A percentile compares a stretch with the other conserved stretches of the same genome.
phyloP scores from a whole-genome alignment of 2,888 invertebrate species.

The Drosophila acutilabella region DNA sequence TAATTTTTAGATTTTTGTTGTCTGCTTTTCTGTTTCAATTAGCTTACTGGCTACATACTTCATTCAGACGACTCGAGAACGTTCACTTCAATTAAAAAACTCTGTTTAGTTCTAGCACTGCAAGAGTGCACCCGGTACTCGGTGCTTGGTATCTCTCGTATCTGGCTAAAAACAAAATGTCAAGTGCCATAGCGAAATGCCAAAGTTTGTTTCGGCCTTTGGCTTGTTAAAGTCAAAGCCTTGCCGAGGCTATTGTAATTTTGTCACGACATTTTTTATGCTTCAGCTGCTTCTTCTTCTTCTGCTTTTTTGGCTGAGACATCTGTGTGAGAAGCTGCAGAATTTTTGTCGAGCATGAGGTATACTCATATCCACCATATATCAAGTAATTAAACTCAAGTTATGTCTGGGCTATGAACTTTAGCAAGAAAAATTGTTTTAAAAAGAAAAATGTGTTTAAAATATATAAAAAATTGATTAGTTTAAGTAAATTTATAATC shows the following conservation, averaged over 20 bases:
- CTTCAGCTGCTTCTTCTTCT: background rate
- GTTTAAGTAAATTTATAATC: too few relatives aligned
- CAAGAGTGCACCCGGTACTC: background rate
- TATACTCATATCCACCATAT: slow-evolving; percentile 1
- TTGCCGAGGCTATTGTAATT: slow-evolving; percentile 52
- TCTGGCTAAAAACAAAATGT: slow-evolving; percentile 47
- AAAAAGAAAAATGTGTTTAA: too few relatives aligned
- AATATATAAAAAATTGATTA: too few relatives aligned
- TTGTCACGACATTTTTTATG: slow-evolving; percentile 48
- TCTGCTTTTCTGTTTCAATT: slow-evolving; percentile 44
- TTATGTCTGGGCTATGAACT: background rate
- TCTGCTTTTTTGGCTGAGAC: slow-evolving; percentile 19
- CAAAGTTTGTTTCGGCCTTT: slow-evolving; percentile 55
- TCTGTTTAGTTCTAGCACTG: too few relatives aligned
- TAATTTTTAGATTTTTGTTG: slow-evolving; percentile 18
- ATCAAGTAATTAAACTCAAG: slow-evolving; percentile 5
- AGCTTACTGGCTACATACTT: slow-evolving; percentile 50
- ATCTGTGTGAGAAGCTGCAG: slow-evolving; percentile 28
- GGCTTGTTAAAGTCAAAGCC: slow-evolving; percentile 58
- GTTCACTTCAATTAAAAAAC: slow-evolving; percentile 54
- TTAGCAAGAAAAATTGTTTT: background rate
- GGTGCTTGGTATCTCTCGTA: slow-evolving; percentile 3
- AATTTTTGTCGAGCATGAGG: background rate
- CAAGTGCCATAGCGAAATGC: slow-evolving; percentile 63
- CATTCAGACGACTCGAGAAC: slow-evolving; percentile 47